Evolutionary conservation across 2,888 invertebrate species (phyloP).

Genomic region (Graphium colonna): DNA sequence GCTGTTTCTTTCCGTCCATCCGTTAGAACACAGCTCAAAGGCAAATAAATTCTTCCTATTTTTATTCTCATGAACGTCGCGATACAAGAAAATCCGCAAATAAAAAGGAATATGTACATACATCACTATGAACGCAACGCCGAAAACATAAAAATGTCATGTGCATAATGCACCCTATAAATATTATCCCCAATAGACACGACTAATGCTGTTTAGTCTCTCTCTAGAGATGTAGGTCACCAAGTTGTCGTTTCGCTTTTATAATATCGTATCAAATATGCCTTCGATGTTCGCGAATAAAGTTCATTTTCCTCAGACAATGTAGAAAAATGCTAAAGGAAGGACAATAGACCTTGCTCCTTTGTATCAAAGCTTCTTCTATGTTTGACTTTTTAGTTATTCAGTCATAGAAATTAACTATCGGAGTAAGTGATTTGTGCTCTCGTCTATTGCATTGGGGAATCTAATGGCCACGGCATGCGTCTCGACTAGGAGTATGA

Average conservation of each 20-base stretch:
- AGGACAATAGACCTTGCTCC: conserved; percentile 26
- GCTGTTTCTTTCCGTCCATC: no score
- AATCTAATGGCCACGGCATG: conserved; percentile 65
- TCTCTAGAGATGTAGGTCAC: conserved; percentile 77
- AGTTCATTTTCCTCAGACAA: conserved; percentile 38
- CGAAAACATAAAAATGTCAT: conserved; percentile 77
- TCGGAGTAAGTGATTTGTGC: conserved; percentile 56
- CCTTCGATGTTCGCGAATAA: conserved; percentile 39
- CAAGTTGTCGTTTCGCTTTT: conserved; percentile 48
- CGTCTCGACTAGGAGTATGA: conserved; percentile 51
- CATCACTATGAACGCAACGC: conserved; percentile 59
- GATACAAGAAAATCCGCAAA: conserved; percentile 31
- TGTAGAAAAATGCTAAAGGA: conserved; percentile 16
- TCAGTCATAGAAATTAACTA: conserved; percentile 34
- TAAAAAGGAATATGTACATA: conserved; percentile 52
- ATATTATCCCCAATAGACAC: conserved; percentile 71
- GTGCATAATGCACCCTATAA: conserved; percentile 76
- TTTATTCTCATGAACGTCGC: conserved; percentile 6
- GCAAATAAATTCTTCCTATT: no score
- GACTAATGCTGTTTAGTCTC: conserved; percentile 64
- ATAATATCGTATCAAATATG: conserved; percentile 35
- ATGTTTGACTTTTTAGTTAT: conserved; percentile 16
- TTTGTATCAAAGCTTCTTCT: conserved; percentile 23
- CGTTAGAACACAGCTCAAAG: no score
- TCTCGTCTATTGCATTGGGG: conserved; percentile 58